Conservation (phyloP, 2,113 vertebrate genomes). For the Cololabis saira region DNA sequence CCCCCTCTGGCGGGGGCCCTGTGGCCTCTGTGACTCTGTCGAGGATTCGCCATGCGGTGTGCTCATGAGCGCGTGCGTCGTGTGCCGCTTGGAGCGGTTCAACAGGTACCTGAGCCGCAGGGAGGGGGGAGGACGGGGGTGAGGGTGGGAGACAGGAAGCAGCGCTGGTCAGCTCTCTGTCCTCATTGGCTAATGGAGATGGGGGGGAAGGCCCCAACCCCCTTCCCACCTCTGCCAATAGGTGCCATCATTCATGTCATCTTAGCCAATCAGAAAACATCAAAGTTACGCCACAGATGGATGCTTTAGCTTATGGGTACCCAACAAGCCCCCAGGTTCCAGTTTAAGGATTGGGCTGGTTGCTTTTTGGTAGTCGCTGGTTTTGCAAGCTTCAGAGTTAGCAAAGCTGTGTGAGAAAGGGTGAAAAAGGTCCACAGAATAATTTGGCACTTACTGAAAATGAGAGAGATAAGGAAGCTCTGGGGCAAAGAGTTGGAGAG, state of each 20-base stretch:
- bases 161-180: conserved; percentile 84
- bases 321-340: conserved; percentile 52
- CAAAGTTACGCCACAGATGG: conserved; percentile 60
- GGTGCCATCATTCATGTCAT: conserved; percentile 70
- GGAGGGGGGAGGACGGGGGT: conserved; percentile 70
- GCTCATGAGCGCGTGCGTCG: conserved; percentile 92
- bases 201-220: conserved; percentile 61
- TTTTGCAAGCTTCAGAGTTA: conserved; percentile 77
- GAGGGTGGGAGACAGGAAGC: conserved; percentile 82
- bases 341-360: conserved; percentile 58
- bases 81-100: conserved; percentile 99
- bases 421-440: conserved; percentile 51
- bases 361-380: conserved; percentile 26
- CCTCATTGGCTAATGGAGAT: conserved; percentile 71
- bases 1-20: conserved; percentile 93
- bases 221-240: conserved; percentile 73
- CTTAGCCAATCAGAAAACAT: conserved; percentile 73
- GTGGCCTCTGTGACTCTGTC: conserved; percentile 93
- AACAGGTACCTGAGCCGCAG: conserved; percentile 95
- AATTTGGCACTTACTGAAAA: conserved; percentile 63
- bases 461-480: conserved; percentile 55
- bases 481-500: conserved; percentile 54
- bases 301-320: conserved; percentile 55
- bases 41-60: conserved; percentile 91
- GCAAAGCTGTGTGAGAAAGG: conserved; percentile 69